Evolutionary conservation across 2,888 invertebrate genomes (phyloP).

Genomic region (Podotricha telesiphe): DNA sequence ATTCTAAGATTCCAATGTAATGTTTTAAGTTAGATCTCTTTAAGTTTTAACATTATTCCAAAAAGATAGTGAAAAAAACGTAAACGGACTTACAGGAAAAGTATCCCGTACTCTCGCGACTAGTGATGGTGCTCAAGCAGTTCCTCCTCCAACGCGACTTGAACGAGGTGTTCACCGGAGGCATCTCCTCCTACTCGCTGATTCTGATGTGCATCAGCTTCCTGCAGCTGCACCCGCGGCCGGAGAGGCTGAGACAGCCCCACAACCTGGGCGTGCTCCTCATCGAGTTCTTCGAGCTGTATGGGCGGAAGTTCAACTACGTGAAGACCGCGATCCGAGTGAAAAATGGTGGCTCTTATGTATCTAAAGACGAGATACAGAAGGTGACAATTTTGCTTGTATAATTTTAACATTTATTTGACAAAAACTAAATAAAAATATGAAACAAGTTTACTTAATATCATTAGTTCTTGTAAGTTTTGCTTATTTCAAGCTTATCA

Average conservation of each 20-base stretch:
- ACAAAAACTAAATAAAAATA: no score
- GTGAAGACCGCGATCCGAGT: slow-evolving; percentile 96
- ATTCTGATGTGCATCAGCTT: slow-evolving; percentile 99
- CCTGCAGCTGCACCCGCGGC: slow-evolving; percentile 94
- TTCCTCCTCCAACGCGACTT: slow-evolving; percentile 98
- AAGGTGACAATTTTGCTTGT: slow-evolving; percentile 57
- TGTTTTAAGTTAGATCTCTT: no score
- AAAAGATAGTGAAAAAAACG: no score
- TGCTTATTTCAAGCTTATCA: no score
- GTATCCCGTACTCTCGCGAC: slow-evolving; percentile 95
- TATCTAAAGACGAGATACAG: slow-evolving; percentile 96
- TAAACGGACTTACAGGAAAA: slow-evolving; percentile 74
- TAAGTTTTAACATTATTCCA: no score
- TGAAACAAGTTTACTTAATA: no score
- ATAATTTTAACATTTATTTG: no score
- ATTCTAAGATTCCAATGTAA: no score
- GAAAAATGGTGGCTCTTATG: slow-evolving; percentile 96
- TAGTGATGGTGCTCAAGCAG: slow-evolving; percentile 99
- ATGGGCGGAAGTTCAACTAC: slow-evolving; percentile 98
- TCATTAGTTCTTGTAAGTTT: no score
- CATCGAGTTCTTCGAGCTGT: slow-evolving; percentile 98
- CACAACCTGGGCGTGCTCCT: slow-evolving; percentile 96
- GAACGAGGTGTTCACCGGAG: slow-evolving; percentile 99
- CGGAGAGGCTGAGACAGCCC: slow-evolving; percentile 86
- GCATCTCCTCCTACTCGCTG: slow-evolving; percentile 99